Evolutionary conservation across 2,797 vertebrate species (phyloP).

Genomic region (Erethizon dorsatum): DNA sequence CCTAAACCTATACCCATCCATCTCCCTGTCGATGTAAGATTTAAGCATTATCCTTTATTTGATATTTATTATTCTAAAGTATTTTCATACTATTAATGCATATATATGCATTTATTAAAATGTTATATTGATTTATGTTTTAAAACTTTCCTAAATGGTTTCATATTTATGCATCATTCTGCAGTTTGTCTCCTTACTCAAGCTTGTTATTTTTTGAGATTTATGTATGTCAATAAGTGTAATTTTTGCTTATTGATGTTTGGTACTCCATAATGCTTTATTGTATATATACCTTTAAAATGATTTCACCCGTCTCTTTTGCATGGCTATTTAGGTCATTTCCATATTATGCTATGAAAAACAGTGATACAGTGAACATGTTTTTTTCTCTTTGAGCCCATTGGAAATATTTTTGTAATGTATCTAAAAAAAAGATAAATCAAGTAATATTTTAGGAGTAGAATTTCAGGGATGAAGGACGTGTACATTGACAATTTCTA

Average conservation of each 20-base stretch:
- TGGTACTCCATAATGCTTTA: background rate
- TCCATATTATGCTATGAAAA: constrained; percentile 43
- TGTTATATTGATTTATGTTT: background rate
- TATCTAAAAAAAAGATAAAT: background rate
- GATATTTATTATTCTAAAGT: constrained; percentile 2
- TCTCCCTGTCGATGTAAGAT: background rate
- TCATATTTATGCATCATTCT: constrained; percentile 25
- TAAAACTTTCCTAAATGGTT: background rate
- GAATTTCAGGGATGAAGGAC: background rate
- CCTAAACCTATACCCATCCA: background rate
- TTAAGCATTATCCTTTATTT: constrained; percentile 62
- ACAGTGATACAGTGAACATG: background rate
- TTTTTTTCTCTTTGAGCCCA: constrained; percentile 1
- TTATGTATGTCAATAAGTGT: constrained; percentile 33
- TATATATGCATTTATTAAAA: constrained; percentile 40
- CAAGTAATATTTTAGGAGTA: background rate
- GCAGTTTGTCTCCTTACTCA: background rate
- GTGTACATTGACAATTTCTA: background rate
- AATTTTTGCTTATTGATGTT: constrained; percentile 62
- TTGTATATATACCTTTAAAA: constrained; percentile 6
- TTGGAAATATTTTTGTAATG: constrained; percentile 32
- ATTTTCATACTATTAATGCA: constrained; percentile 12
- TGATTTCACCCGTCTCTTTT: constrained; percentile 51
- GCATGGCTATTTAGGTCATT: background rate
- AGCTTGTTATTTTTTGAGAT: background rate